These are phyloP conservation scores for Pyrrhura leucotis DNA, from an alignment of 2,797 vertebrate genomes.

Conservation along the genomic window DNA sequence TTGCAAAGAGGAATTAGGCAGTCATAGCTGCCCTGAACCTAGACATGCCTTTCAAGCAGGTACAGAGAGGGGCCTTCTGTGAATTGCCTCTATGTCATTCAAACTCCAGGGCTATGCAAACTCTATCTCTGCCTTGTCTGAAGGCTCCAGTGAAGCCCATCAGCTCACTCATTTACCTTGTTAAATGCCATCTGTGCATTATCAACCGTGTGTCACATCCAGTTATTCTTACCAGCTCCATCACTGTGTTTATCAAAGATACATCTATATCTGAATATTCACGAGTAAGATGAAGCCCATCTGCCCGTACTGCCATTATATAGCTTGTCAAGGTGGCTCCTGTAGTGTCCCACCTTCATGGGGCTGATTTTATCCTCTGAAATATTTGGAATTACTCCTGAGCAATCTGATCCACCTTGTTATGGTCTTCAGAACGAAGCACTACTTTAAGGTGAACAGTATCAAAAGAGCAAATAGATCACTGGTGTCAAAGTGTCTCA, in stretches of 20 bases:
- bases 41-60: background rate
- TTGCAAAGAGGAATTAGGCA: background rate
- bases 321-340: background rate
- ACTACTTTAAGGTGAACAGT: background rate
- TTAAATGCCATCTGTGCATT: constrained; percentile 48
- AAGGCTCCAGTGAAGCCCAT: constrained; percentile 50
- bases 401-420: background rate
- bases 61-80: background rate
- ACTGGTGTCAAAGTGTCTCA: background rate
- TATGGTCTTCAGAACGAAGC: background rate
- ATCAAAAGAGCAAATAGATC: background rate
- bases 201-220: constrained; percentile 27
- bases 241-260: background rate
- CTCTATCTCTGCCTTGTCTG: background rate
- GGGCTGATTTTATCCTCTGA: background rate
- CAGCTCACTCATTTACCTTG: constrained; percentile 58
- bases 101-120: background rate
- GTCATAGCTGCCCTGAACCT: background rate
- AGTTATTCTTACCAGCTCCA: constrained; percentile 47
- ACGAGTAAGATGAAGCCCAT: background rate
- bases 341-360: background rate
- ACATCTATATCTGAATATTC: constrained; percentile 22
- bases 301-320: background rate
- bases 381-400: background rate
- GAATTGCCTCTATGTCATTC: background rate